Percentiles rank a stretch among this genome's conserved stretches.
phyloP scores from a whole-genome alignment of 1,140 invertebrate species.

The Berghia stephanieae region DNA sequence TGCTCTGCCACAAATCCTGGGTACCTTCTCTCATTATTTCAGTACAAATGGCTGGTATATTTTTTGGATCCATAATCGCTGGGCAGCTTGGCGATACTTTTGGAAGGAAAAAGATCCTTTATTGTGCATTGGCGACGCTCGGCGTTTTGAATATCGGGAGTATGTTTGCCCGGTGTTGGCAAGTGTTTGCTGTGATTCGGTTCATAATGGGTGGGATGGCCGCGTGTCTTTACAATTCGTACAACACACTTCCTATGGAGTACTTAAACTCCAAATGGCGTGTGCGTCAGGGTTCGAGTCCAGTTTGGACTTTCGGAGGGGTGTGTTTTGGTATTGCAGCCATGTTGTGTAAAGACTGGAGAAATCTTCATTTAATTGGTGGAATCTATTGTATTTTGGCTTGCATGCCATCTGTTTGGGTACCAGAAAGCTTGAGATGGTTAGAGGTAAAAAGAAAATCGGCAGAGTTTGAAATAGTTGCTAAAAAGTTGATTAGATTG shows the following conservation, averaged over 20 bases:
- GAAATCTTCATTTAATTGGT: not conserved
- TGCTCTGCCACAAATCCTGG: constrained; percentile 33
- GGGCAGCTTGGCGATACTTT: constrained; percentile 36
- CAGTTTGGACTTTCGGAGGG: not conserved
- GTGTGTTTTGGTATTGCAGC: not conserved
- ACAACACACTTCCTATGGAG: not conserved
- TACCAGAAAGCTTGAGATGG: not conserved
- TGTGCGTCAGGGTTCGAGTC: not conserved
- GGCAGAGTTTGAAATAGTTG: not conserved
- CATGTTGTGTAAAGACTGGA: not conserved
- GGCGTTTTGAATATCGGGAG: not conserved
- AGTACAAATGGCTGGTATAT: constrained; percentile 38
- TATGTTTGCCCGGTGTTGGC: constrained; percentile 31
- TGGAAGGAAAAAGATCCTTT: constrained; percentile 34
- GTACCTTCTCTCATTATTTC: constrained; percentile 27
- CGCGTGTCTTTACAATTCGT: not conserved
- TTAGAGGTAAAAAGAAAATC: not conserved
- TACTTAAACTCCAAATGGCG: not conserved
- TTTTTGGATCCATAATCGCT: constrained; percentile 29
- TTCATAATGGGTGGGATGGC: constrained; percentile 30
- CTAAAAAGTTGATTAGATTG: not conserved
- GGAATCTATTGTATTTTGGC: not conserved
- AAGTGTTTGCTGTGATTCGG: constrained; percentile 30
- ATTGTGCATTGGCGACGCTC: not conserved
- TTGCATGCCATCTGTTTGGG: not conserved